Evolutionary conservation across 2,888 invertebrate species (phyloP).

Genomic region (Parelbella ahira): DNA sequence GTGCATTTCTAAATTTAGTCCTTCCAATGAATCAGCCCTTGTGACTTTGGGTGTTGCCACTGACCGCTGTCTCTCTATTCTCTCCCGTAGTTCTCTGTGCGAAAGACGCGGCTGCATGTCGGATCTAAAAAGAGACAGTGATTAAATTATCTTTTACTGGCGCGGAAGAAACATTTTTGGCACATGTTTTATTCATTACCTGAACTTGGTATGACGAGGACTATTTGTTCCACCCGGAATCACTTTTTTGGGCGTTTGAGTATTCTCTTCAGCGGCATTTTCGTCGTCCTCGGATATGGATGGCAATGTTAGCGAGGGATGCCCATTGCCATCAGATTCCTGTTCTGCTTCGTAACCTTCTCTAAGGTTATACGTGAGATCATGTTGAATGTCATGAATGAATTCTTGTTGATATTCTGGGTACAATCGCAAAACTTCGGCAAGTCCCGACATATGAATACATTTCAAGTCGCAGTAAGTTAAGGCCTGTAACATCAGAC

Average conservation of each 20-base stretch:
- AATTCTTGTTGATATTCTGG: slow-evolving; percentile 98
- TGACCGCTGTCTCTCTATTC: slow-evolving; percentile 85
- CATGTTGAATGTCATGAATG: slow-evolving; percentile 95
- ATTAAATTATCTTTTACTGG: slow-evolving; percentile 9
- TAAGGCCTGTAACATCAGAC: slow-evolving; percentile 83
- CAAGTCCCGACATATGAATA: slow-evolving; percentile 93
- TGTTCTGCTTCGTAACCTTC: slow-evolving; percentile 95
- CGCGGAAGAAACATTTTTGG: not conserved
- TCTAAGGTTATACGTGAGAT: slow-evolving; percentile 95
- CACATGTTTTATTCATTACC: slow-evolving; percentile 37
- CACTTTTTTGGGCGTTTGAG: slow-evolving; percentile 82
- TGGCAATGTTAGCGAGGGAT: slow-evolving; percentile 91
- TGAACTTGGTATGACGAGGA: slow-evolving; percentile 84
- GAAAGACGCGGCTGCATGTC: slow-evolving; percentile 63
- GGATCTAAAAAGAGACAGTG: slow-evolving; percentile 40
- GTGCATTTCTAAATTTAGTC: slow-evolving; percentile 80
- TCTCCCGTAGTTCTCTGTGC: slow-evolving; percentile 79
- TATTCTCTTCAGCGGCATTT: slow-evolving; percentile 88
- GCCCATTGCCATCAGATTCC: slow-evolving; percentile 88
- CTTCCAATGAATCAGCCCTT: slow-evolving; percentile 81
- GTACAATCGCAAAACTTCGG: slow-evolving; percentile 93
- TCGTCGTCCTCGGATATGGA: slow-evolving; percentile 98
- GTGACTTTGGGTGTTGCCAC: slow-evolving; percentile 78
- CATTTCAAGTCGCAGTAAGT: slow-evolving; percentile 98
- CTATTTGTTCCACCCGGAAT: slow-evolving; percentile 81